Evolutionary conservation across 2,888 invertebrate species (phyloP), one percentile per base, ranked within the genome.

Genomic region (Plebejus anna): DNA sequence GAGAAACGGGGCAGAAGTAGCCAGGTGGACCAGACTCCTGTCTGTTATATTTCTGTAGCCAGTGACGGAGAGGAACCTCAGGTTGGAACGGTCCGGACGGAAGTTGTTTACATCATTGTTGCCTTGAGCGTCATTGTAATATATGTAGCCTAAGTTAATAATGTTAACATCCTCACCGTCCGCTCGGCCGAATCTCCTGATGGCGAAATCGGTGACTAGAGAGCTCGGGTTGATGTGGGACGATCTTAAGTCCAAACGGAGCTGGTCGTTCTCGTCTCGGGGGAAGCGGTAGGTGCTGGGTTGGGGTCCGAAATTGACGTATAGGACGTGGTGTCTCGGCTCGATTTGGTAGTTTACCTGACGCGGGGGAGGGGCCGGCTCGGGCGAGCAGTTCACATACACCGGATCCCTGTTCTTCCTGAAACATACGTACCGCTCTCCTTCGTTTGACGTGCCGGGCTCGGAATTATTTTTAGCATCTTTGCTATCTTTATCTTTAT

Each of bases 11-110:
- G 96, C 95, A 0, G 96, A 95, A 0, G 94, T 92, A 0, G 94
- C 94, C 75, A 96, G 85, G 84, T 96, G 96, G 16, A 88, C 85
- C 28, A 97, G 83, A 72, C 96, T 95, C 6, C 92, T 86, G 82
- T 96, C 95, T 0, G 96, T 96, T 0, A 97, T 94, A 77, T 91
- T 89, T 5, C 93, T 90, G 82, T 95, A 97, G 4, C 96, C 95
- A 0, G 95, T 94, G 5, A 94, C 89, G 3, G 93, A 91, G 0
- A 96, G 82, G 0, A 92, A 87, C 75, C 94, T 89, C 0, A 96
- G 83, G 28, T 87, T 91, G 1, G 95, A 94, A 77, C 94, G 85
- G 4, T 89, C 89, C 0, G 93, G 91, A 0, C 91, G 80, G 0
- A 82, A 80, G 0, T 82, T 82, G 0, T 80, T 70, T 0, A 80